Evolutionary conservation across 2,113 vertebrate genomes (phyloP).

Genomic region (Prietella phreatophila): DNA sequence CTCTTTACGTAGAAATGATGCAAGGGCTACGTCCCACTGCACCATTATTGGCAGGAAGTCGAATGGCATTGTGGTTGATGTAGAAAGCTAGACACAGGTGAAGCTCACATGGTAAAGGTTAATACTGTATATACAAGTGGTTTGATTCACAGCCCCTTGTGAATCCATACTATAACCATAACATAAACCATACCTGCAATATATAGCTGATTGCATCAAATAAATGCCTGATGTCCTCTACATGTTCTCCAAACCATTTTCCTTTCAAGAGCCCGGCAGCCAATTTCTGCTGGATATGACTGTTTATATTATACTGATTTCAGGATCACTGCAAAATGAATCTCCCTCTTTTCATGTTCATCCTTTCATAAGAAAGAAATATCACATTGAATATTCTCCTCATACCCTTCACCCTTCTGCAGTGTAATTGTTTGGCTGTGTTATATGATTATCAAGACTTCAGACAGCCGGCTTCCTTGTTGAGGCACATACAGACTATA

Average conservation of each 20-base stretch:
- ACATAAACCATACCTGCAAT: not conserved
- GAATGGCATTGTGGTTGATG: not conserved
- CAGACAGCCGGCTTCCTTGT: not conserved
- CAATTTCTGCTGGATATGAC: conserved; percentile 41
- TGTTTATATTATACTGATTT: conserved; percentile 38
- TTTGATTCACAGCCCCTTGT: not conserved
- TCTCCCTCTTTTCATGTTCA: conserved; percentile 27
- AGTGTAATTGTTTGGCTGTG: conserved; percentile 38
- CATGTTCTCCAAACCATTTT: conserved; percentile 13
- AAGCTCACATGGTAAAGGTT: not conserved
- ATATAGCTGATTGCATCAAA: not conserved
- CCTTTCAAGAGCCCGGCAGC: conserved; percentile 16
- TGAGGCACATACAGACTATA: conserved; percentile 1
- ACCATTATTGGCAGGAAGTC: not conserved
- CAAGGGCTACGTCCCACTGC: not conserved
- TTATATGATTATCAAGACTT: conserved; percentile 32
- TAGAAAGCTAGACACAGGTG: not conserved
- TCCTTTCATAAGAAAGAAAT: conserved; percentile 33
- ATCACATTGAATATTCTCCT: conserved; percentile 42
- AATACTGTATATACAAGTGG: not conserved
- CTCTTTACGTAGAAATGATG: not conserved
- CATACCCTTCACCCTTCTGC: conserved; percentile 38
- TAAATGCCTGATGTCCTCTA: not conserved
- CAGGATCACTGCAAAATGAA: conserved; percentile 32
- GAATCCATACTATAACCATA: not conserved